phyloP scores from a whole-genome alignment of 1,140 invertebrate species.

The Drosophila arizonae region DNA sequence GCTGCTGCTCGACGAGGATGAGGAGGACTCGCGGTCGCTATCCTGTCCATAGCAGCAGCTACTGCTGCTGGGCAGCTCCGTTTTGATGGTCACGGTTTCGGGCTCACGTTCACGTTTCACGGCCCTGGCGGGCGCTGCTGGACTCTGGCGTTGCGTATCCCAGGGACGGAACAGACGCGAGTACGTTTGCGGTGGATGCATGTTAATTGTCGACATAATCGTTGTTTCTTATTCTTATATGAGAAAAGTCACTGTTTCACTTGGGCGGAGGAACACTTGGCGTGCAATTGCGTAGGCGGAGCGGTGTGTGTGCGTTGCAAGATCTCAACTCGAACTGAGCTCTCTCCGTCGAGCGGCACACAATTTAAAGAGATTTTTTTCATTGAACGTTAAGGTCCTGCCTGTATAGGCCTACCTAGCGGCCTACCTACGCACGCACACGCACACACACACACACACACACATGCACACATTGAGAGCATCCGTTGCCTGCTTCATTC shows the following conservation, averaged over 20 bases:
- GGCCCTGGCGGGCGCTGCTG: constrained; percentile 39
- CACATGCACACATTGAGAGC: constrained; percentile 22
- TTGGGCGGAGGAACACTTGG: constrained; percentile 48
- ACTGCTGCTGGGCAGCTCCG: constrained; percentile 26
- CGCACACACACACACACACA: constrained; percentile 24
- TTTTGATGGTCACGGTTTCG: constrained; percentile 14
- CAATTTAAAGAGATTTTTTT: constrained; percentile 70
- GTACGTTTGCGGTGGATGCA: constrained; percentile 82
- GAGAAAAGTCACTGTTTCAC: constrained; percentile 10
- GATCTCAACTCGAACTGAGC: constrained; percentile 79
- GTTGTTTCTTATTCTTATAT: constrained; percentile 7
- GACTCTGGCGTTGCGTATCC: constrained; percentile 69
- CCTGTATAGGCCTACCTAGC: constrained; percentile 61
- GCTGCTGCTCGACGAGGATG: constrained; percentile 44
- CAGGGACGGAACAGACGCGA: constrained; percentile 82
- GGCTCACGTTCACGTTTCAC: constrained; percentile 59
- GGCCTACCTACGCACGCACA: constrained; percentile 56
- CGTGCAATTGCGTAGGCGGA: constrained; percentile 29
- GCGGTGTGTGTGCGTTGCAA: constrained; percentile 66
- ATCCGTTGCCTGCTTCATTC: constrained; percentile 63
- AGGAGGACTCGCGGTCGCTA: constrained; percentile 64
- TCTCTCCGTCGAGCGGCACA: constrained; percentile 55
- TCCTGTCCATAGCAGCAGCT: constrained; percentile 56
- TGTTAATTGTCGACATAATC: constrained; percentile 75
- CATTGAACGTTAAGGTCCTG: constrained; percentile 52